Base-by-base conservation (phyloP, 2,797 vertebrate species). In the Anabas testudineus region DNA sequence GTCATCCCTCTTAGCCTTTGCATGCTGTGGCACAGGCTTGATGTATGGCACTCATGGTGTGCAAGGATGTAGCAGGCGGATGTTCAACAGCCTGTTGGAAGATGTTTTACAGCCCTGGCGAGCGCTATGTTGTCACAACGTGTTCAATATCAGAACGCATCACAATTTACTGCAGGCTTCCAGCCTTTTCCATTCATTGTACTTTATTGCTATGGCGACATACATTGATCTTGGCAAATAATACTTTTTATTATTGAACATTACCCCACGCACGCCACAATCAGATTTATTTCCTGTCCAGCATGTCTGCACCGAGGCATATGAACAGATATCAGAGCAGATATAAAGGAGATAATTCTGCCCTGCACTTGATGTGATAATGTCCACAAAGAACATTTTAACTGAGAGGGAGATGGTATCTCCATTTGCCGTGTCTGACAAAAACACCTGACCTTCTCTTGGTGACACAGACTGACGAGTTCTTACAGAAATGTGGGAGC, bases 181-280 rank as follows among this genome's bases (percentile, higher is more conserved):
- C 78, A 87, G 89, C 91, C 81, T 87, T 90, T 87, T 90, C 86
- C 82, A 90, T 90, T 90, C 89, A 93, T 92, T 93, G 85, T 91
- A 43, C 80, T 93, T 93, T 92, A 93, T 92, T 79, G 83, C 88
- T 42, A 53, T 37, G 67, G 86, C 66, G 85, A 89, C 88, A 87
- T 81, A 78, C 89, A 90, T 90, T 93, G 92, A 93, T 93, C 91
- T 87, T 76, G 79, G 88, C 90, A 90, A 93, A 92, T 90, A 92
- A 92, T 93, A 88, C 88, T 89, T 91, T 93, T 93, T 92, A 92
- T 93, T 92, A 92, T 92, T 92, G 88, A 89, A 91, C 91, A 93
- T 91, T 92, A 92, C 84, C 81, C 84, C 81, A 84, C 81, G 81
- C 87, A 70, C 78, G 81, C 77, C 59, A 68, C 90, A 89, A 91